These are phyloP conservation scores for Plebejus anna DNA, from an alignment of 2,888 invertebrate species.

Conservation along the genomic window DNA sequence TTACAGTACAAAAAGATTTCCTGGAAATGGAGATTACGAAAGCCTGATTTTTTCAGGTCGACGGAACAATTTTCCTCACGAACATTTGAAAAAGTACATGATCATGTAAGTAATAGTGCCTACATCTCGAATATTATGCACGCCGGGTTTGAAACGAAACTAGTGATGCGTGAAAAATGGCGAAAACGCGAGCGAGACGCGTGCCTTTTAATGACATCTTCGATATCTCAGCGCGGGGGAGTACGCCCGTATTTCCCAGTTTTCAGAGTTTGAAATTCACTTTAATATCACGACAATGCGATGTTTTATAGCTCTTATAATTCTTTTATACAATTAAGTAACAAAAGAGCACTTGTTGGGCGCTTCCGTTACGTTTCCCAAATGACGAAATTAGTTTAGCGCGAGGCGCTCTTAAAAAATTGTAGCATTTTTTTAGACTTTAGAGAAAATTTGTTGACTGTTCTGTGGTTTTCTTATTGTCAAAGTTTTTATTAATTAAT, in stretches of 20 bases:
- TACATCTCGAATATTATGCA: conserved; percentile 40
- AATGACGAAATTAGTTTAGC: conserved; percentile 48
- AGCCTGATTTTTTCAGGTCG: conserved; percentile 9
- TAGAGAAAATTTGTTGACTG: not conserved
- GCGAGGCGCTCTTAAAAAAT: conserved; percentile 3
- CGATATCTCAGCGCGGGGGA: conserved; percentile 49
- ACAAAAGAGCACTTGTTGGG: conserved; percentile 51
- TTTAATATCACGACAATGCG: conserved; percentile 62
- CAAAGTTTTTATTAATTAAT: conserved; percentile 6
- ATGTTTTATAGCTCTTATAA: conserved; percentile 69
- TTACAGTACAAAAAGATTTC: not conserved
- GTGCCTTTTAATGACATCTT: conserved; percentile 55
- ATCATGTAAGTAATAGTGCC: conserved; percentile 34
- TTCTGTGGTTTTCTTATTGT: not conserved
- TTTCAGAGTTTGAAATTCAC: conserved; percentile 69
- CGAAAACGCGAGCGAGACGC: conserved; percentile 45
- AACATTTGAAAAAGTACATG: conserved; percentile 31
- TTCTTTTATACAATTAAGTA: conserved; percentile 72
- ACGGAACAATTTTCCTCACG: conserved; percentile 4
- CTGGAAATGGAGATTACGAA: not conserved
- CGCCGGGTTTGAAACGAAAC: conserved; percentile 46
- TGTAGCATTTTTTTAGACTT: not conserved
- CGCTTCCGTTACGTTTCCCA: conserved; percentile 54
- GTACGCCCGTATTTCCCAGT: conserved; percentile 51
- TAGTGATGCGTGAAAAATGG: conserved; percentile 55